Base-by-base conservation (phyloP, 2,888 invertebrate genomes). In the Tipula confusa region DNA sequence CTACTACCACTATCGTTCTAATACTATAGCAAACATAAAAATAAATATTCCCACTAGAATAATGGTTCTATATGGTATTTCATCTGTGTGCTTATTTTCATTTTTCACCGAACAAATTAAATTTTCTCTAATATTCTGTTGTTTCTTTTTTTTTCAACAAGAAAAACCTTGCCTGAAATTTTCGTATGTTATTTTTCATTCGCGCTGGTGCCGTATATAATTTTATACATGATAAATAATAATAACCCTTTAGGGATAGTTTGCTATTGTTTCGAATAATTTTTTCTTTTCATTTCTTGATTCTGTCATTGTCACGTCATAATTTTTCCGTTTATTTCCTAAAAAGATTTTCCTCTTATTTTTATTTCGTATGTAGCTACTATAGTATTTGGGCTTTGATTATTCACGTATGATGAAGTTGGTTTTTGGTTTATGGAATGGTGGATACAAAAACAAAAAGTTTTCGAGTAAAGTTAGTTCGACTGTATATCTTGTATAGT, bases 221-320 rank as follows among this genome's bases (percentile, higher is more conserved):
- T 7, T 64, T 64, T 64, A 64, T 64, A 64, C 64, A 64, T 64
- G 24, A 64, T 64, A 64, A 64, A 64, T 64, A 64, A 64, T 64
- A 64, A 64, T 64, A 64, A 64, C 64, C 64, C 64, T 64, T 64
- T 64, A 64, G 64, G 64, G 64, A 64, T 64, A 64, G 64, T 64
- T 64, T 64, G 9, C 64, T 13, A 64, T 64, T 64, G 64, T 64
- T 24, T 24, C 24, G 64, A 64, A 64, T 24, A 24, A 64, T 64
- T 64, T 64, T 64, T 64, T 9, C 24, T 18, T 38, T 64, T 64
- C 64, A 2, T 64, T 64, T 15, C 24, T 64, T 64, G 24, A 64
- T 64, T 64, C 64, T 64, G 64, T 64, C 64, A 64, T 64, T 64
- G 64, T 24, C 64, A 64, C 64, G 24, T 64, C 64, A 64, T 64